These are phyloP conservation scores for Maniola jurtina DNA, from an alignment of 1,140 invertebrate species.

Conservation along the genomic window DNA sequence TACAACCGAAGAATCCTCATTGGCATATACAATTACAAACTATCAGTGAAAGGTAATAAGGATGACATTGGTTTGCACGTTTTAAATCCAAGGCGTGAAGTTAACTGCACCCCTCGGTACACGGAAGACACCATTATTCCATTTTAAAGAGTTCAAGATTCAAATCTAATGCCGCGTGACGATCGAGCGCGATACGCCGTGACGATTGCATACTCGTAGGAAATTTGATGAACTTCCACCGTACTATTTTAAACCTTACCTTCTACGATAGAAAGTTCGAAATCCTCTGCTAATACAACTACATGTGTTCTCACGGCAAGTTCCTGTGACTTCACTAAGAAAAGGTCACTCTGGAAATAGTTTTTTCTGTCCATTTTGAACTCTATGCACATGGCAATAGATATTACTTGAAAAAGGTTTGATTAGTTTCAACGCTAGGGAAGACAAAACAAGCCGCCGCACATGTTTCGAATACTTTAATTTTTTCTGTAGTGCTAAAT, in stretches of 20 bases:
- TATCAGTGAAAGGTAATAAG: not conserved
- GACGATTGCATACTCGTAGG: constrained; percentile 35
- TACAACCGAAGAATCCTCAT: not conserved
- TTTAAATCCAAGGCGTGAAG: constrained; percentile 29
- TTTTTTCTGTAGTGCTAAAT: constrained; percentile 6
- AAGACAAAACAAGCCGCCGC: constrained; percentile 10
- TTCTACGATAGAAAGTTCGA: constrained; percentile 19
- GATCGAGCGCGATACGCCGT: constrained; percentile 47
- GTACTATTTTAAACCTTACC: constrained; percentile 33
- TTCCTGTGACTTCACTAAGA: constrained; percentile 29
- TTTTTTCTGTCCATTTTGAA: constrained; percentile 13
- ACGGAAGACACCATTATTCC: constrained; percentile 59
- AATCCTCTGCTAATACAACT: constrained; percentile 20
- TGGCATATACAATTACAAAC: not conserved
- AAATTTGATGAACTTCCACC: constrained; percentile 34
- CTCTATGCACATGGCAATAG: constrained; percentile 13
- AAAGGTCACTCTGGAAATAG: constrained; percentile 12
- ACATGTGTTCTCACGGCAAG: constrained; percentile 49
- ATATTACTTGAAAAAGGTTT: not conserved
- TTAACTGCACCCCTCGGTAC: constrained; percentile 38
- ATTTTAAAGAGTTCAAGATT: constrained; percentile 70
- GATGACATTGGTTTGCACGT: constrained; percentile 6
- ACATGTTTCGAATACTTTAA: constrained; percentile 14
- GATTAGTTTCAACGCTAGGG: constrained; percentile 2
- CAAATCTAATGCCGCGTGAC: constrained; percentile 70